A percentile compares a stretch with the other conserved stretches of the same genome.
Evolutionary conservation across 2,113 vertebrate species (phyloP).

Genomic region (Eleginops maclovinus): DNA sequence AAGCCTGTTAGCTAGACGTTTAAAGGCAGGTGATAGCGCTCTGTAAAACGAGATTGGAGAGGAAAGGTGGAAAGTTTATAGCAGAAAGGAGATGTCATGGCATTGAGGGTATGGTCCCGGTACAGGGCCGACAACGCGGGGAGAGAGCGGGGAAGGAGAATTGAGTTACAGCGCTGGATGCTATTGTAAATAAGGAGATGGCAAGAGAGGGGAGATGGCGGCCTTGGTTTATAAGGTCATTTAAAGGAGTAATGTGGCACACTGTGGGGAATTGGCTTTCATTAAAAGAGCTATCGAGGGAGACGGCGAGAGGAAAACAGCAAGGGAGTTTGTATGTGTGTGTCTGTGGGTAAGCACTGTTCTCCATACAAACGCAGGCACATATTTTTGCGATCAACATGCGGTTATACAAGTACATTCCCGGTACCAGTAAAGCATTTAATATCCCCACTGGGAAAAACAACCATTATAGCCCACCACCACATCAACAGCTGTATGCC

Average conservation of each 20-base stretch:
- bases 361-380: conserved; percentile 27
- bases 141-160: conserved; percentile 38
- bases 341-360: conserved; percentile 27
- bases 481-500: conserved; percentile 45
- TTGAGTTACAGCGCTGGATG: conserved; percentile 65
- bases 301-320: conserved; percentile 37
- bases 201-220: conserved; percentile 62
- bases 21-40: conserved; percentile 70
- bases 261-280: conserved; percentile 78
- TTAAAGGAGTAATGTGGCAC: conserved; percentile 79
- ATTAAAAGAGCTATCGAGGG: conserved; percentile 75
- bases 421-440: conserved; percentile 53
- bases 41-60: conserved; percentile 74
- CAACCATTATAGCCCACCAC: conserved; percentile 35
- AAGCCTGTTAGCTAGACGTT: conserved; percentile 74
- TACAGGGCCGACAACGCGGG: conserved; percentile 30
- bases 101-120: conserved; percentile 46
- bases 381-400: conserved; percentile 41
- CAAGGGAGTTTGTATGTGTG: conserved; percentile 12
- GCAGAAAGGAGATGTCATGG: conserved; percentile 65
- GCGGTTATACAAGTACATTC: conserved; percentile 39
- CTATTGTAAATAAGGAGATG: conserved; percentile 76
- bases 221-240: conserved; percentile 80
- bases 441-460: conserved; percentile 54
- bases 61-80: conserved; percentile 74